Evolutionary conservation across 2,797 vertebrate genomes (phyloP).

Genomic region (Pyrocephalus nanus): DNA sequence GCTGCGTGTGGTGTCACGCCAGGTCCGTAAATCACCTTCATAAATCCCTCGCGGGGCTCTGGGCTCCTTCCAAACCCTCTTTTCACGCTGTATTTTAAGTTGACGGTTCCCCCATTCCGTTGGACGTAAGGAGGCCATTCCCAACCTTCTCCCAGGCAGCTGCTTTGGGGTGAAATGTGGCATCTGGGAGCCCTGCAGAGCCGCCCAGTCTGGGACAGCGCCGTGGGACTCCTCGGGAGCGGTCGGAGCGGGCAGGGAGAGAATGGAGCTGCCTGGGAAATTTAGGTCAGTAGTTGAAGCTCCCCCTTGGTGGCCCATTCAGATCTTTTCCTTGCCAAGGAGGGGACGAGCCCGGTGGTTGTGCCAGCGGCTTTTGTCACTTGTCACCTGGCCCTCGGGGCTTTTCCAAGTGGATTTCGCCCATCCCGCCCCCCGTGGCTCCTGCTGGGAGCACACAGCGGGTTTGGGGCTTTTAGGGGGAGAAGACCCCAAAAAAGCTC

Average conservation of each 20-base stretch:
- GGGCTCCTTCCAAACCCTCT: neutral
- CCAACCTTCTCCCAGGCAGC: accelerated
- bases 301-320: neutral
- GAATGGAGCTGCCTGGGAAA: neutral
- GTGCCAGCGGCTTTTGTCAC: neutral
- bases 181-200: neutral
- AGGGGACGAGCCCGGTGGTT: neutral
- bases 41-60: neutral
- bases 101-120: accelerated
- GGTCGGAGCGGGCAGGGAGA: neutral
- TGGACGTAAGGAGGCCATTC: accelerated
- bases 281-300: neutral
- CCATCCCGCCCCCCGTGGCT: accelerated
- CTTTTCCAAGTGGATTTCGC: neutral
- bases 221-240: accelerated
- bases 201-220: neutral
- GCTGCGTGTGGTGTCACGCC: neutral
- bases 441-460: neutral
- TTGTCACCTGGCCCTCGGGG: neutral
- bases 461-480: neutral
- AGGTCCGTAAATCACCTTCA: neutral
- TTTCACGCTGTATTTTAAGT: neutral
- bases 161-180: neutral
- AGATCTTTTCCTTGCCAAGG: neutral
- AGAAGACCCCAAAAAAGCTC: neutral